These are phyloP conservation scores for Phthorimaea operculella DNA, from an alignment of 1,140 invertebrate genomes.

Conservation along the genomic window DNA sequence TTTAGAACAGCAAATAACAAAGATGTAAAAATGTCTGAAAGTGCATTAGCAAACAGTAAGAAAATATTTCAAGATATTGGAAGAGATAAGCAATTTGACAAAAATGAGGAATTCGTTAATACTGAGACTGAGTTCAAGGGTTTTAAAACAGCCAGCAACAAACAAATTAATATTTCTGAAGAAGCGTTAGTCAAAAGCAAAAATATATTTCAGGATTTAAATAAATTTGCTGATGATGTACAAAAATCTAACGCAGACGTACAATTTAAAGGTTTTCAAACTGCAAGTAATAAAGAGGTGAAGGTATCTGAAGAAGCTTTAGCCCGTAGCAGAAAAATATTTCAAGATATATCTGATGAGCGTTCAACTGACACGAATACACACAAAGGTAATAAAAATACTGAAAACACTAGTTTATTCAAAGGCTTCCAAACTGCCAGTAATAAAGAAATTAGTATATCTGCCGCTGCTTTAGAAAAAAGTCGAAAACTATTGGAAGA, in stretches of 20 bases:
- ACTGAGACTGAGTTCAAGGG: not conserved
- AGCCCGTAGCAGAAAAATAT: constrained; percentile 19
- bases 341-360: constrained; percentile 11
- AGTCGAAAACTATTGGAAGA: constrained; percentile 2
- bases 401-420: not conserved
- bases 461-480: not conserved
- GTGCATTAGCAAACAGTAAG: no score
- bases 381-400: not conserved
- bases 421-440: constrained; percentile 1
- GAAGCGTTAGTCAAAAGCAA: constrained; percentile 24
- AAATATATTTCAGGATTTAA: constrained; percentile 10
- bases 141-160: not conserved
- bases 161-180: constrained; percentile 19
- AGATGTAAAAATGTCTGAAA: no score
- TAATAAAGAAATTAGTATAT: not conserved
- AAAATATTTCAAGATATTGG: no score
- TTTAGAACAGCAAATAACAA: no score
- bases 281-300: constrained; percentile 23
- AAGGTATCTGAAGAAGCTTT: constrained; percentile 31
- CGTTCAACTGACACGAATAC: not conserved
- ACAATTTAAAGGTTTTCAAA: constrained; percentile 13
- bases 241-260: no score
- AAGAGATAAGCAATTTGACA: no score
- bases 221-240: no score
- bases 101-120: not conserved